These are phyloP conservation scores for Gymnocheta viridis DNA, from an alignment of 2,888 invertebrate genomes.

Conservation along the genomic window DNA sequence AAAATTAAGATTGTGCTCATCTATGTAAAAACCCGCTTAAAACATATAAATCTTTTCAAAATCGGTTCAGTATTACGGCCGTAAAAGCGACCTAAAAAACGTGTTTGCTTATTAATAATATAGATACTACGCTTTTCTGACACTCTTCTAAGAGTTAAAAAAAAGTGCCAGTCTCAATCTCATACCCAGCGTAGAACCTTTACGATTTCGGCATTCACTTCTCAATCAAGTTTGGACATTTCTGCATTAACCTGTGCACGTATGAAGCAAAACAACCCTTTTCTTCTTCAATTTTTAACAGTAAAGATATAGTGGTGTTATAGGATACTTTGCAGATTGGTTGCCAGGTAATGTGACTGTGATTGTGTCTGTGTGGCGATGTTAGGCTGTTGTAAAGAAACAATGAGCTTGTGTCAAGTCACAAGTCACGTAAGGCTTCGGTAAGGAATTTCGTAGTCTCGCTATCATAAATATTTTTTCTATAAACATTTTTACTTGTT, in stretches of 20 bases:
- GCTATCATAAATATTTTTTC: constrained; percentile 20
- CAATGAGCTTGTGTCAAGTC: constrained; percentile 66
- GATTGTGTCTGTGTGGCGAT: constrained; percentile 15
- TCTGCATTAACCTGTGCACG: constrained; percentile 20
- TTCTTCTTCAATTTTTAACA: constrained; percentile 10
- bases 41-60: too few species aligned
- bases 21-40: too few species aligned
- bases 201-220: neutral
- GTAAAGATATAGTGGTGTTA: constrained; percentile 53
- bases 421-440: constrained; percentile 69
- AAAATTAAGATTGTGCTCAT: too few species aligned
- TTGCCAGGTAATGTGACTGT: constrained; percentile 42
- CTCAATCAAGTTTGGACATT: constrained; percentile 39
- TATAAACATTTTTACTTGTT: constrained; percentile 7
- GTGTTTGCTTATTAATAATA: too few species aligned
- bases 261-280: constrained; percentile 55
- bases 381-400: constrained; percentile 31
- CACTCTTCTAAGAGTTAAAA: too few species aligned
- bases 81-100: too few species aligned
- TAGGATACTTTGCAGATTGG: constrained; percentile 65
- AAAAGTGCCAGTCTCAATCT: too few species aligned
- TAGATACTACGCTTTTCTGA: too few species aligned
- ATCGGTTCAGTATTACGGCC: too few species aligned
- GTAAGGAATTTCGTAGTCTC: constrained; percentile 61
- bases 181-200: too few species aligned